Evolutionary conservation across 2,797 vertebrate genomes (phyloP).

Genomic region (Pyrrhura leucotis): DNA sequence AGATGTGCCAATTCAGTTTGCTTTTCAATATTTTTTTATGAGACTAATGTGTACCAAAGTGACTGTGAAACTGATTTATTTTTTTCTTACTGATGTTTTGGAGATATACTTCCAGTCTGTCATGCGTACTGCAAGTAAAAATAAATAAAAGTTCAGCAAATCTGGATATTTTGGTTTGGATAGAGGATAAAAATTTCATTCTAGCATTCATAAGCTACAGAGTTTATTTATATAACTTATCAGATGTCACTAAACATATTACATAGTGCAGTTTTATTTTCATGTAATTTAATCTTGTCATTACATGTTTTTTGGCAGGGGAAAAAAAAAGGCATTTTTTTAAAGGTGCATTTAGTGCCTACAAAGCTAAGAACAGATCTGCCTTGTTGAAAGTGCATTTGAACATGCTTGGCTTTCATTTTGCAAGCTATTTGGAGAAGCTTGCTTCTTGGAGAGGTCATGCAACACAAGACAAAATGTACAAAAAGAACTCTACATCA

Average conservation of each 20-base stretch:
- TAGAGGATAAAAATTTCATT: conserved; percentile 31
- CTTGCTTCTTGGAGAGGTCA: neutral
- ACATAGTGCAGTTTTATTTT: neutral
- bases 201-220: neutral
- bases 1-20: conserved; percentile 91
- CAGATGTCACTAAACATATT: neutral
- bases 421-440: neutral
- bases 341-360: conserved; percentile 31
- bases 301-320: neutral
- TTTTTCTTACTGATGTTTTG: conserved; percentile 85
- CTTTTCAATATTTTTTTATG: conserved; percentile 84
- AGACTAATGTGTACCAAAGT: conserved; percentile 96
- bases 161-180: conserved; percentile 65
- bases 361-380: neutral
- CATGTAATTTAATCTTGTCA: neutral
- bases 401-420: neutral
- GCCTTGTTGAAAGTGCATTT: neutral
- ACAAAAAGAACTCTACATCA: neutral
- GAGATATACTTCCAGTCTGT: conserved; percentile 88
- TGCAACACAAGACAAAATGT: neutral
- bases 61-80: conserved; percentile 97
- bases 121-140: conserved; percentile 91
- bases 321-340: conserved; percentile 65
- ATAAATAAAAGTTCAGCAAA: conserved; percentile 78
- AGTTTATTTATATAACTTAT: conserved; percentile 8